These are phyloP conservation scores for Etheostoma cragini DNA, from an alignment of 2,113 vertebrate species.

Conservation along the genomic window DNA sequence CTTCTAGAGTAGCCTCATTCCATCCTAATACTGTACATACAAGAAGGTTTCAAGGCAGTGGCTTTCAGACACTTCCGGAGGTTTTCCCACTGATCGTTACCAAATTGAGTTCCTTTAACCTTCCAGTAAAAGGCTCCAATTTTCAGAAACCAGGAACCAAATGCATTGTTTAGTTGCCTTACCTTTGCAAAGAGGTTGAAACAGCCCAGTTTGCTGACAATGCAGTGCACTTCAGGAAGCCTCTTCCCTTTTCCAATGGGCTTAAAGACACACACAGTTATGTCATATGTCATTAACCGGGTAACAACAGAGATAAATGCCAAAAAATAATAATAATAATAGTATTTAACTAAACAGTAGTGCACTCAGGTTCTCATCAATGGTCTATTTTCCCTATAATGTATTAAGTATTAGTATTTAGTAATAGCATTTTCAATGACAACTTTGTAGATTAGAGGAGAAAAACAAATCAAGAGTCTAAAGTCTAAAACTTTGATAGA, in stretches of 20 bases:
- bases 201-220: constrained; percentile 96
- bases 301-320: neutral
- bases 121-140: neutral
- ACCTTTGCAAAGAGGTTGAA: constrained; percentile 99
- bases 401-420: neutral
- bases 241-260: constrained; percentile 94
- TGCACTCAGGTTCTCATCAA: neutral
- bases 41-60: constrained; percentile 16
- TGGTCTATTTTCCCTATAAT: neutral
- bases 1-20: constrained; percentile 26
- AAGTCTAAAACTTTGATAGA: constrained; percentile 22
- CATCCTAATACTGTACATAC: constrained; percentile 2
- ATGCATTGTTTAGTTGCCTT: constrained; percentile 54
- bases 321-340: neutral
- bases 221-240: constrained; percentile 96
- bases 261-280: constrained; percentile 64
- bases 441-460: neutral
- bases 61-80: constrained; percentile 27
- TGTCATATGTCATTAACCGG: constrained; percentile 22
- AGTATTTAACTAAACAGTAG: neutral
- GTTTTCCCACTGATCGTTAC: constrained; percentile 35
- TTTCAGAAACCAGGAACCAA: neutral
- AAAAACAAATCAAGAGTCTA: neutral
- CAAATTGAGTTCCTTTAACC: constrained; percentile 21
- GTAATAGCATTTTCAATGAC: neutral